Evolutionary conservation across 1,140 invertebrate genomes (phyloP).

Genomic region (Aradophagus sp.): DNA sequence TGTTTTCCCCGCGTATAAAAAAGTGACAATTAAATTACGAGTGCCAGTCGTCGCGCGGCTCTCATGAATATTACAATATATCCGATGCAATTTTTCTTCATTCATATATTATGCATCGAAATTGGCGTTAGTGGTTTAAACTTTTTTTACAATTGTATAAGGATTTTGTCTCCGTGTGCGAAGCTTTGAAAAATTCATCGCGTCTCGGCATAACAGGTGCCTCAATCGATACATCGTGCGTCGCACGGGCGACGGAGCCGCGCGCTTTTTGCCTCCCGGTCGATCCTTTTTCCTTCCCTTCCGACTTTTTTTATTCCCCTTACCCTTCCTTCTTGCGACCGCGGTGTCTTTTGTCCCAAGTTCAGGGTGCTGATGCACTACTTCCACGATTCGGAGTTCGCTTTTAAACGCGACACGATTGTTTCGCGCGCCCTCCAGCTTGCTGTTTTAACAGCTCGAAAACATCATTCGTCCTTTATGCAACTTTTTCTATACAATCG

Average conservation of each 20-base stretch:
- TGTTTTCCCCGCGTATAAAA: too few relatives aligned
- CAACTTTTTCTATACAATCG: too few relatives aligned
- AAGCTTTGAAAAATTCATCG: constrained; percentile 21
- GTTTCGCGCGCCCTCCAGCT: constrained; percentile 8
- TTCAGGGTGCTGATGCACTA: constrained; percentile 17
- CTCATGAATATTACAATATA: too few relatives aligned
- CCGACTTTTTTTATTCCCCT: too few relatives aligned
- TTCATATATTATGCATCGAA: constrained; percentile 7
- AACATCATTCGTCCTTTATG: too few relatives aligned
- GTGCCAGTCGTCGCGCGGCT: too few relatives aligned
- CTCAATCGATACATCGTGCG: constrained; percentile 5
- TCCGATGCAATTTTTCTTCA: too few relatives aligned
- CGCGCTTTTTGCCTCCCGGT: constrained; percentile 27
- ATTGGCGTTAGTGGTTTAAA: constrained; percentile 2
- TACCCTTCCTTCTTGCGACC: too few relatives aligned
- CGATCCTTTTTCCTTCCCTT: too few relatives aligned
- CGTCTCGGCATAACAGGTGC: constrained; percentile 15
- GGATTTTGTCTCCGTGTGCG: constrained; percentile 10
- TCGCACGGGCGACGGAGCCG: constrained; percentile 9
- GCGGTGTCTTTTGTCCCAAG: constrained; percentile 44
- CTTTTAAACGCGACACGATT: constrained; percentile 66
- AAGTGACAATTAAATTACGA: too few relatives aligned
- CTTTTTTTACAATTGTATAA: constrained; percentile 13
- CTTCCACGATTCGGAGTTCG: constrained; percentile 31
- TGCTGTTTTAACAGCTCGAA: constrained; percentile 1